Conservation (phyloP, 1,140 invertebrate genomes). For the Marisa cornuarietis region DNA sequence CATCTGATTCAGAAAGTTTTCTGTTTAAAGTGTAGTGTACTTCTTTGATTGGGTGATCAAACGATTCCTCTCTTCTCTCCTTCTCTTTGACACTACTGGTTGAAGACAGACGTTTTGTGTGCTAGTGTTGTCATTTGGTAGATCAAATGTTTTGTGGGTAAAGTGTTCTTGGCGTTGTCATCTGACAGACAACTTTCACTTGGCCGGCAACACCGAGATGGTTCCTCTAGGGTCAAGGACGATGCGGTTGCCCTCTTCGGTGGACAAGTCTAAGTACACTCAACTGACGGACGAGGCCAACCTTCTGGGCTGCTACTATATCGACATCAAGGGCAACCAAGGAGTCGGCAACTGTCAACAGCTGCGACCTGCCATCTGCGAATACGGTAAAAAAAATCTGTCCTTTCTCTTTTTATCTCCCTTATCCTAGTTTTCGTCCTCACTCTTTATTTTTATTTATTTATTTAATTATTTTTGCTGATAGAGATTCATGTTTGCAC, state of each 20-base stretch:
- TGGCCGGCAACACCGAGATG: constrained; percentile 2
- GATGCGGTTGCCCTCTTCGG: neutral
- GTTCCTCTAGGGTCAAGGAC: too few species aligned
- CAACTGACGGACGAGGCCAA: neutral
- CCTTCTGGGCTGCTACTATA: constrained; percentile 10
- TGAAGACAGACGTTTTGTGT: too few species aligned
- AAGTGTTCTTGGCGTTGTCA: neutral
- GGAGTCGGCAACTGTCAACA: neutral
- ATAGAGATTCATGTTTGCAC: neutral
- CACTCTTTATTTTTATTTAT: neutral
- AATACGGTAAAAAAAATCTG: neutral
- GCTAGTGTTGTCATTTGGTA: too few species aligned
- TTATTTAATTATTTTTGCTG: too few species aligned
- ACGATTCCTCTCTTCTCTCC: too few species aligned
- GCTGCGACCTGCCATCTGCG: neutral
- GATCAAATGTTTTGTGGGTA: too few species aligned
- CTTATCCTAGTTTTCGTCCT: neutral
- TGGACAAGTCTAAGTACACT: neutral
- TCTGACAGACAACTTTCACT: neutral
- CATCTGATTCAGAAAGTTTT: too few species aligned
- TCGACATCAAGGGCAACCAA: neutral
- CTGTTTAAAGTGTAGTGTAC: too few species aligned
- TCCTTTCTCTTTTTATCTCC: neutral
- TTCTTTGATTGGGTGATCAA: too few species aligned
- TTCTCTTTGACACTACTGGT: too few species aligned